Evolutionary conservation across 2,113 vertebrate genomes (phyloP).

Genomic region (Empidonax alnorum): DNA sequence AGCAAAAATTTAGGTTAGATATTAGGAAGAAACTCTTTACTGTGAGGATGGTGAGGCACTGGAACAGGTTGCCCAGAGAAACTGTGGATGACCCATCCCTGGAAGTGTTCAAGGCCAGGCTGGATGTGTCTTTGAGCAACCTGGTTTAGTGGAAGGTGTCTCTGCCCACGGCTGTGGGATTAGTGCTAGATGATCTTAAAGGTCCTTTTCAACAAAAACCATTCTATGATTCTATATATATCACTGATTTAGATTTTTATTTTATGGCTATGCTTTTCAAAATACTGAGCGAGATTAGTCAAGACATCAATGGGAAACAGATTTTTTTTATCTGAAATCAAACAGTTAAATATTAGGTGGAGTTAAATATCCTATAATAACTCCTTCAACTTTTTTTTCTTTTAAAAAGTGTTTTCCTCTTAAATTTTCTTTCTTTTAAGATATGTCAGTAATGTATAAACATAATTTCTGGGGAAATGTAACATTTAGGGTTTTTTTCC

Average conservation of each 20-base stretch:
- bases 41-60: not conserved
- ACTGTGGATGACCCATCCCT: not conserved
- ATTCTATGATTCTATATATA: not conserved
- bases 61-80: not conserved
- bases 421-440: not conserved
- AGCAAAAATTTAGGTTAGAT: not conserved
- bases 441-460: not conserved
- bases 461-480: not conserved
- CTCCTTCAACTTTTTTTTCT: not conserved
- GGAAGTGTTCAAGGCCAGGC: not conserved
- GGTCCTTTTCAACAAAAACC: accelerated
- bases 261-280: not conserved
- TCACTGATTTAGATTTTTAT: not conserved
- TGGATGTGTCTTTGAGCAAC: not conserved
- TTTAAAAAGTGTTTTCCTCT: not conserved
- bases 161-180: accelerated
- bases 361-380: not conserved
- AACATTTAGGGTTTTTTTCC: not conserved
- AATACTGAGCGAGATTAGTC: not conserved
- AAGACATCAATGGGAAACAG: not conserved
- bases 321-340: not conserved
- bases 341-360: not conserved
- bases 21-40: not conserved
- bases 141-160: not conserved
- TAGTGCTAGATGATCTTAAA: not conserved